Evolutionary conservation across 2,113 vertebrate genomes (phyloP).

Genomic region (Copsychus sechellarum): DNA sequence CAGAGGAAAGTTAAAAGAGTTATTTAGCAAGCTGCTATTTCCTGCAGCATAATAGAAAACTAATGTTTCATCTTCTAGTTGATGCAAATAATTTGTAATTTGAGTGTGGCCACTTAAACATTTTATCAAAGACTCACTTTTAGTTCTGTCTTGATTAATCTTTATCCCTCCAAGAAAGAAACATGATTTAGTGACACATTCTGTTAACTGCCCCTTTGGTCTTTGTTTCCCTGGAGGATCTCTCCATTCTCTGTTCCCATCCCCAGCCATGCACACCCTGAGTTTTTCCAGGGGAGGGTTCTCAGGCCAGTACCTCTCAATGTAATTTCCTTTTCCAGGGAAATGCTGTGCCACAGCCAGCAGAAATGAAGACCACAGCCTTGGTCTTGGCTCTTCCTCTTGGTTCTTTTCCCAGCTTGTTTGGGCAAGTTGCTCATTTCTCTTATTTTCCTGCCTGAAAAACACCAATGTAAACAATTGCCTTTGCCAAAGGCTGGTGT

Average conservation of each 20-base stretch:
- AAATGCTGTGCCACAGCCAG: background rate
- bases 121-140: constrained; percentile 57
- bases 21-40: constrained; percentile 72
- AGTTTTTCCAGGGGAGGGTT: background rate
- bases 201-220: background rate
- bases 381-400: background rate
- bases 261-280: background rate
- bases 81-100: constrained; percentile 53
- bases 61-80: constrained; percentile 65
- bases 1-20: constrained; percentile 75
- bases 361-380: background rate
- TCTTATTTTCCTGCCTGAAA: background rate
- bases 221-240: background rate
- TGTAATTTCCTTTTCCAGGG: background rate
- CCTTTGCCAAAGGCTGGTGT: background rate
- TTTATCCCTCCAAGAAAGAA: background rate
- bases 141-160: constrained; percentile 25
- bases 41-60: constrained; percentile 63
- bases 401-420: background rate
- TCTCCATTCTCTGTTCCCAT: background rate
- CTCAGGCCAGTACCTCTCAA: background rate
- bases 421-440: background rate
- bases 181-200: background rate
- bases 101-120: constrained; percentile 38
- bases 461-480: background rate